Conservation (phyloP, 2,113 vertebrate genomes). For the Strix uralensis region DNA sequence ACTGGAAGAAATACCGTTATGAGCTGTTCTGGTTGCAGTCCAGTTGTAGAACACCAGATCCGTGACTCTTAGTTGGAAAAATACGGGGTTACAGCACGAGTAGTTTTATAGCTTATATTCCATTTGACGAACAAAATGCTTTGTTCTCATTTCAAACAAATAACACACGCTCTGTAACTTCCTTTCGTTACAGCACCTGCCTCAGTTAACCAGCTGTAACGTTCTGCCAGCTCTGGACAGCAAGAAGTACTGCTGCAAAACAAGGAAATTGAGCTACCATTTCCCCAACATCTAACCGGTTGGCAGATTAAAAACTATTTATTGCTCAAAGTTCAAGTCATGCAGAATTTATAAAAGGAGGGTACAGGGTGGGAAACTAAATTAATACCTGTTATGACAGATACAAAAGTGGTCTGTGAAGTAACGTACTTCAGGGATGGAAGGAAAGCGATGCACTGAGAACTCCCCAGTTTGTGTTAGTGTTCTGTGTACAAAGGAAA, state of each 20-base stretch:
- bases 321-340: neutral
- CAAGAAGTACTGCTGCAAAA: slow-evolving; percentile 84
- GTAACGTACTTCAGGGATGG: neutral
- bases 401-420: neutral
- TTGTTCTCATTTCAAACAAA: neutral
- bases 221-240: slow-evolving; percentile 86
- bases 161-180: neutral
- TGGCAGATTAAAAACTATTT: neutral
- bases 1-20: neutral
- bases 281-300: slow-evolving; percentile 89
- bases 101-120: neutral
- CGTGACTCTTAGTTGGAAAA: neutral
- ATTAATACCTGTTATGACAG: neutral
- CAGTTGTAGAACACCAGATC: neutral
- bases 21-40: neutral
- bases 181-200: slow-evolving; percentile 80
- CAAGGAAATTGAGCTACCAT: slow-evolving; percentile 85
- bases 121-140: neutral
- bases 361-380: neutral
- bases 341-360: neutral
- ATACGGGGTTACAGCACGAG: neutral
- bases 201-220: slow-evolving; percentile 85
- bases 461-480: neutral
- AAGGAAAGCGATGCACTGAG: neutral
- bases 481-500: neutral